phyloP scores from a whole-genome alignment of 2,888 invertebrate genomes.

The Cheilosia grossa region DNA sequence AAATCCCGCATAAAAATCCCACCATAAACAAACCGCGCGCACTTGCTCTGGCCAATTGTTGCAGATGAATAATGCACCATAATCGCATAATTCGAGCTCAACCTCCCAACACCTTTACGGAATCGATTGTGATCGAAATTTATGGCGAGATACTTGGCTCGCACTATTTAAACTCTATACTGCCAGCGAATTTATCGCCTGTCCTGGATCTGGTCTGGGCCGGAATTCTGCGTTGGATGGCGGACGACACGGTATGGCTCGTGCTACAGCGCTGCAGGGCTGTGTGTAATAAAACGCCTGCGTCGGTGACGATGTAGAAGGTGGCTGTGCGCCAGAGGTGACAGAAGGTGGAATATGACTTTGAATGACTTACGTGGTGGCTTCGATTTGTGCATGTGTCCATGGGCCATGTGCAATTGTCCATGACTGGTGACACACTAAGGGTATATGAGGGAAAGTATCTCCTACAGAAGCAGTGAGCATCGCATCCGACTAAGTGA shows the following conservation, averaged over 20 bases:
- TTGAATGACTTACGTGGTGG: slow-evolving; percentile 58
- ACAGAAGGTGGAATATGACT: slow-evolving; percentile 25
- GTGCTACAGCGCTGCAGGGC: slow-evolving; percentile 37
- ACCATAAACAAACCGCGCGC: slow-evolving; percentile 27
- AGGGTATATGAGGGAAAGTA: slow-evolving; percentile 52
- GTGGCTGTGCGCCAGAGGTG: slow-evolving; percentile 14
- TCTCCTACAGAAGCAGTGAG: slow-evolving; percentile 33
- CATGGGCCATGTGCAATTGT: no score
- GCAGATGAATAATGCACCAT: slow-evolving; percentile 51
- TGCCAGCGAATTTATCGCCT: slow-evolving; percentile 44
- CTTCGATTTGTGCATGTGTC: slow-evolving; percentile 34
- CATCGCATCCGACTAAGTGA: slow-evolving; percentile 49
- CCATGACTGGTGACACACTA: slow-evolving; percentile 46
- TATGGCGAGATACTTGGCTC: slow-evolving; percentile 59
- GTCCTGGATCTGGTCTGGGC: slow-evolving; percentile 56
- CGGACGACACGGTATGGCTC: slow-evolving; percentile 8
- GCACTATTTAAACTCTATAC: slow-evolving; percentile 56
- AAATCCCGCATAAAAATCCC: neutral
- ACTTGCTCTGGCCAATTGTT: slow-evolving; percentile 63
- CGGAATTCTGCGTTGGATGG: slow-evolving; percentile 39
- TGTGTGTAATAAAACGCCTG: slow-evolving; percentile 32
- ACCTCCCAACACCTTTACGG: slow-evolving; percentile 50
- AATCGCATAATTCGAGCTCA: slow-evolving; percentile 31
- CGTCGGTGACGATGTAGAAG: slow-evolving; percentile 1
- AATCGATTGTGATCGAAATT: slow-evolving; percentile 72